Conservation (phyloP, 2,888 invertebrate genomes). For the Eudemis profundana region DNA sequence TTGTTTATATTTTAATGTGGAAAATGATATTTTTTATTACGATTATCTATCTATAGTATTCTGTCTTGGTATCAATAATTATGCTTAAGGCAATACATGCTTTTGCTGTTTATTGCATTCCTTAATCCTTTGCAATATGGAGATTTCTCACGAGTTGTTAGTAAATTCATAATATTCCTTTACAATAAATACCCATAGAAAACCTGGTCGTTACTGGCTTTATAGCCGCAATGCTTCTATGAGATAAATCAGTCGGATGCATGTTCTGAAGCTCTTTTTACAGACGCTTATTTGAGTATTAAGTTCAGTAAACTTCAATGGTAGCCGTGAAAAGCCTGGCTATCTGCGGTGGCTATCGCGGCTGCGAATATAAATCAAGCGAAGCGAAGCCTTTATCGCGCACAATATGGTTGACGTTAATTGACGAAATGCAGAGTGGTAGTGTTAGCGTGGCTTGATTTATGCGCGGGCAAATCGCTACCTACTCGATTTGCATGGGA, state of each 20-base stretch:
- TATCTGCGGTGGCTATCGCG: slow-evolving; percentile 51
- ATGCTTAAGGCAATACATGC: not conserved
- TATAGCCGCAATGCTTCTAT: not conserved
- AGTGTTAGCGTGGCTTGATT: slow-evolving; percentile 61
- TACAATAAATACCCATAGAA: not conserved
- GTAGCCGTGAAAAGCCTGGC: slow-evolving; percentile 47
- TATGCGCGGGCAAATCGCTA: slow-evolving; percentile 71
- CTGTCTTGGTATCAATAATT: slow-evolving; percentile 51
- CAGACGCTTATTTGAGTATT: slow-evolving; percentile 3
- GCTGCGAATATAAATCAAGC: slow-evolving; percentile 57
- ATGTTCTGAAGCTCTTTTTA: slow-evolving; percentile 15
- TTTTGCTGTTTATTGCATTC: not conserved
- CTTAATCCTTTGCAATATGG: not conserved
- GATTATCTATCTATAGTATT: too few species aligned
- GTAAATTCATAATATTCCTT: not conserved
- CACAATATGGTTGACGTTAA: slow-evolving; percentile 71
- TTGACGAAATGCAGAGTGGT: slow-evolving; percentile 69
- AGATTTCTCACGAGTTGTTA: not conserved
- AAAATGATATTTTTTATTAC: too few species aligned
- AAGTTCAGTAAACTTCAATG: slow-evolving; percentile 45
- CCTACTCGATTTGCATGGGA: slow-evolving; percentile 77
- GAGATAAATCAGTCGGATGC: not conserved
- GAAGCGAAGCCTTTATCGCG: slow-evolving; percentile 55
- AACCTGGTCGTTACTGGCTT: not conserved
- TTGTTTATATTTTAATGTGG: too few species aligned